These are phyloP conservation scores for Pangasianodon hypophthalmus DNA, from an alignment of 2,113 vertebrate species.

Conservation along the genomic window DNA sequence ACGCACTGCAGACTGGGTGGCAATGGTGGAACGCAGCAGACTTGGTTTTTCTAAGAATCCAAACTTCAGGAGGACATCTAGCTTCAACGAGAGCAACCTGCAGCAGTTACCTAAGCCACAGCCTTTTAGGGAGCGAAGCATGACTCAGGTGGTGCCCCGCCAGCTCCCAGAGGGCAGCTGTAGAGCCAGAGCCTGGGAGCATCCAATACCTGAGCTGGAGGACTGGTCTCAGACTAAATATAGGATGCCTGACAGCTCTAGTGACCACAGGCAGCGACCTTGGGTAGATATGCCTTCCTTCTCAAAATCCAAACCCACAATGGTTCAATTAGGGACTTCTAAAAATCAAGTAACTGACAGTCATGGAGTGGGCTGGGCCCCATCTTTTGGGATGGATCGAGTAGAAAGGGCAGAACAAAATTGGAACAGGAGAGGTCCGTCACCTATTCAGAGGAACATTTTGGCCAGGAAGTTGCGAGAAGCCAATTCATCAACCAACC, in stretches of 20 bases:
- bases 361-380: constrained; percentile 24
- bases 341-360: constrained; percentile 59
- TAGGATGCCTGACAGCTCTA: constrained; percentile 43
- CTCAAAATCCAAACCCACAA: constrained; percentile 58
- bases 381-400: constrained; percentile 55
- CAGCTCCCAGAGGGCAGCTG: constrained; percentile 75
- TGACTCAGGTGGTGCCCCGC: constrained; percentile 82
- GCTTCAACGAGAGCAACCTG: constrained; percentile 86
- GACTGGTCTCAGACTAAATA: constrained; percentile 64
- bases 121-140: constrained; percentile 89
- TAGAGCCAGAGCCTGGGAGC: constrained; percentile 74
- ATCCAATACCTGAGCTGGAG: constrained; percentile 73
- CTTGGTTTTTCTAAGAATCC: constrained; percentile 71
- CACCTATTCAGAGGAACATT: constrained; percentile 79
- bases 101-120: constrained; percentile 69
- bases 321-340: constrained; percentile 17
- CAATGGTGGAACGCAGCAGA: constrained; percentile 75
- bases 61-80: constrained; percentile 87
- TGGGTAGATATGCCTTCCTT: constrained; percentile 53
- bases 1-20: constrained; percentile 80
- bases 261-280: constrained; percentile 55
- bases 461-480: constrained; percentile 80
- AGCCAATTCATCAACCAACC: constrained; percentile 69
- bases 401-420: constrained; percentile 77
- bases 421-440: constrained; percentile 81